Conservation (phyloP, 2,113 vertebrate genomes). For the Odocoileus hemionus region DNA sequence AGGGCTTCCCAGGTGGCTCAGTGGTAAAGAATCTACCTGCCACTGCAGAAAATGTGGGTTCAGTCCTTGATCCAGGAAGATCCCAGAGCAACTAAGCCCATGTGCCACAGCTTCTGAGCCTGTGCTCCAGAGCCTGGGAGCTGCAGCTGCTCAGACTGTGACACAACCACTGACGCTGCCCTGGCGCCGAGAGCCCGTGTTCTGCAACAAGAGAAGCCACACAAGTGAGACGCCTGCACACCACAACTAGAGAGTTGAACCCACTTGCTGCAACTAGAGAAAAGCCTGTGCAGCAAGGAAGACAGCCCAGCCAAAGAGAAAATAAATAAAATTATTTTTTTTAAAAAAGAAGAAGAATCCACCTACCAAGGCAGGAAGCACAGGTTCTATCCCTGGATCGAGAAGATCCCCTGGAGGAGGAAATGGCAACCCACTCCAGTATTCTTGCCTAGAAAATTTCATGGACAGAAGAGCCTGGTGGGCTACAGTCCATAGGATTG, state of each 20-base stretch:
- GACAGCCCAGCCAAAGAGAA: background rate
- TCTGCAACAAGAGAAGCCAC: background rate
- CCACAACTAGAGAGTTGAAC: background rate
- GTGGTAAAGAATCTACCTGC: background rate
- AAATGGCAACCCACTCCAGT: background rate
- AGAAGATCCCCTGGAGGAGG: background rate
- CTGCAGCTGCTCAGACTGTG: background rate
- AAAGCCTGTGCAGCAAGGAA: background rate
- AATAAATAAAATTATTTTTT: background rate
- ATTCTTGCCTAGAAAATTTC: background rate
- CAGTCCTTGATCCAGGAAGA: background rate
- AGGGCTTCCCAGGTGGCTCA: background rate
- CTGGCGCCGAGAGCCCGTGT: rapidly evolving
- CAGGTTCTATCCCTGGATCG: background rate
- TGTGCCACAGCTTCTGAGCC: background rate
- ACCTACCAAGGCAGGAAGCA: background rate
- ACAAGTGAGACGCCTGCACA: background rate
- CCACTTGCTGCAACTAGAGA: background rate
- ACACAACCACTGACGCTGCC: background rate
- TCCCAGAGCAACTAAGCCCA: background rate
- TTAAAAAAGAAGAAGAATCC: background rate
- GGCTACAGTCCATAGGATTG: background rate
- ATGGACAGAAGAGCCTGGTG: background rate
- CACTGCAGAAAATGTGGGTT: background rate
- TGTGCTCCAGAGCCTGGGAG: background rate